A percentile compares a stretch with the other conserved stretches of the same genome.
Conservation (phyloP, 1,140 invertebrate species). For the Eubasilissa regina region DNA sequence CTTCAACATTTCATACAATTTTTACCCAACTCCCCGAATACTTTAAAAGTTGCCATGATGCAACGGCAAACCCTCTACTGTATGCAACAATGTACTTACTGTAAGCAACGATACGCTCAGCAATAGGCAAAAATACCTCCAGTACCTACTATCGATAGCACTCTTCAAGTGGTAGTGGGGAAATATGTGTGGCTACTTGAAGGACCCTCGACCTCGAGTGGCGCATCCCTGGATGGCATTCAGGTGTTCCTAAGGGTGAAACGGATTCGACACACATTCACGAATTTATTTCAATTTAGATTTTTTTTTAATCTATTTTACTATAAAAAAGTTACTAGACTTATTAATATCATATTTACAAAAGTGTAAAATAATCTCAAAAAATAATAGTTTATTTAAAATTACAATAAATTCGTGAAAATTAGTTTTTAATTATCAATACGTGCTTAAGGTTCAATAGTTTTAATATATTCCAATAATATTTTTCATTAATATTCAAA, state of each 20-base stretch:
- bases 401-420: neutral
- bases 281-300: too few species aligned
- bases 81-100: neutral
- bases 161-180: neutral
- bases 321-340: too few species aligned
- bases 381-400: neutral
- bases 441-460: too few species aligned
- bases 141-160: neutral
- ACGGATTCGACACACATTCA: too few species aligned
- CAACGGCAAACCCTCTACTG: neutral
- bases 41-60: neutral
- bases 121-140: constrained; percentile 2
- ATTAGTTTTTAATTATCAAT: too few species aligned
- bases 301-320: too few species aligned
- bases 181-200: constrained; percentile 49
- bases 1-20: too few species aligned
- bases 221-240: constrained; percentile 13
- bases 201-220: constrained; percentile 46
- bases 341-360: too few species aligned
- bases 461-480: neutral
- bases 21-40: neutral
- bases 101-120: neutral
- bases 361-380: too few species aligned
- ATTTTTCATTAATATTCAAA: neutral
- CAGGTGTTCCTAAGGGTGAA: constrained; percentile 11